These are phyloP conservation scores for Bombylius major DNA, from an alignment of 2,888 invertebrate genomes.

Conservation along the genomic window DNA sequence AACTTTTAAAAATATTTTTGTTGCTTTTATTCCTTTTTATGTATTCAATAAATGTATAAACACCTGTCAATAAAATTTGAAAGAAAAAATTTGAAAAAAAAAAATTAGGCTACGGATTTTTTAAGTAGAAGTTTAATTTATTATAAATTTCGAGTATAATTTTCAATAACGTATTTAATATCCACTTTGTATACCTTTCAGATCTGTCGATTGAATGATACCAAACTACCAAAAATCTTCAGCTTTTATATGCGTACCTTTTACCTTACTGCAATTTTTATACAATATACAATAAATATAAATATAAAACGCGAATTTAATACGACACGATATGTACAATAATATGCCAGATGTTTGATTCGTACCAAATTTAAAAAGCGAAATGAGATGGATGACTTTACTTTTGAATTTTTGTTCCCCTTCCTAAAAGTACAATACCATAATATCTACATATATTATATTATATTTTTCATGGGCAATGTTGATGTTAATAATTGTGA, in stretches of 20 bases:
- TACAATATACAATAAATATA: too few species aligned
- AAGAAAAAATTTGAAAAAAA: too few species aligned
- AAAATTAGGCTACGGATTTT: too few species aligned
- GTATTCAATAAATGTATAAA: too few species aligned
- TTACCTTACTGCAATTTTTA: neutral
- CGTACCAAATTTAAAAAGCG: neutral
- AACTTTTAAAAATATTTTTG: too few species aligned
- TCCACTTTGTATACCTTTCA: slow-evolving; percentile 4
- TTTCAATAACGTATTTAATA: neutral
- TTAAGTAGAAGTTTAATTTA: too few species aligned
- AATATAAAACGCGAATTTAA: too few species aligned
- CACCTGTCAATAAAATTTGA: too few species aligned
- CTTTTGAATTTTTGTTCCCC: neutral
- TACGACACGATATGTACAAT: too few species aligned
- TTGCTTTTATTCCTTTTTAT: too few species aligned
- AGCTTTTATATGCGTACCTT: slow-evolving; percentile 14
- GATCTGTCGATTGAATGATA: slow-evolving; percentile 11
- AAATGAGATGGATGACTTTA: neutral
- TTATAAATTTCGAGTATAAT: too few species aligned
- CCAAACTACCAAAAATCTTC: slow-evolving; percentile 12
- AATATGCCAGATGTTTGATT: neutral
- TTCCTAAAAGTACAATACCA: neutral
- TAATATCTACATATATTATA: too few species aligned
- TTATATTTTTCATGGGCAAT: neutral
- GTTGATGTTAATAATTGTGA: neutral